Percentiles rank a stretch among this genome's conserved stretches.
phyloP scores from a whole-genome alignment of 2,888 invertebrate genomes.

The Sepioteuthis lessoniana region DNA sequence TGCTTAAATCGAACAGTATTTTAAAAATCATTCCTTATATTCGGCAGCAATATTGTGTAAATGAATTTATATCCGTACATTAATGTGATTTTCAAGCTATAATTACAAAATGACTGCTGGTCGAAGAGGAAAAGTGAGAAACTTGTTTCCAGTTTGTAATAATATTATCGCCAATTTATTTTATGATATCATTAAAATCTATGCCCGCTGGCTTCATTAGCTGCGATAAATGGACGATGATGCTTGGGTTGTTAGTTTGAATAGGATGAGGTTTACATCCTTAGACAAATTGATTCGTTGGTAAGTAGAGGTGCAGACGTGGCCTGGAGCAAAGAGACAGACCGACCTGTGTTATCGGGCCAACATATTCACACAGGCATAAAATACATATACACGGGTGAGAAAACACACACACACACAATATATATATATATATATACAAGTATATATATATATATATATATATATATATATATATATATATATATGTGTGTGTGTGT shows the following conservation, averaged over 20 bases:
- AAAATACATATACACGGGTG: not conserved
- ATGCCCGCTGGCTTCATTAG: not conserved
- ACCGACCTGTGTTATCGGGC: not conserved
- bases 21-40: not conserved
- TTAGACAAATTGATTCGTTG: not conserved
- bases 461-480: not conserved
- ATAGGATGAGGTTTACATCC: not conserved
- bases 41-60: not conserved
- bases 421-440: not conserved
- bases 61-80: not conserved
- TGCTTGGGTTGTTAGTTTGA: not conserved
- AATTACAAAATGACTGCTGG: not conserved
- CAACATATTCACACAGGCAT: not conserved
- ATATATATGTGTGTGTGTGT: too few relatives aligned
- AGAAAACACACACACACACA: not conserved
- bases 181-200: not conserved
- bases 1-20: too few relatives aligned
- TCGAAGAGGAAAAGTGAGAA: not conserved
- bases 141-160: not conserved
- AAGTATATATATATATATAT: not conserved
- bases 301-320: not conserved
- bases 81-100: not conserved
- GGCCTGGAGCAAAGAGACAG: not conserved
- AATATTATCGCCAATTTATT: not conserved
- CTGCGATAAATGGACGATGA: not conserved